A percentile compares a stretch with the other conserved stretches of the same genome.
Evolutionary conservation across 2,797 vertebrate genomes (phyloP).

Genomic region (Periparus ater): DNA sequence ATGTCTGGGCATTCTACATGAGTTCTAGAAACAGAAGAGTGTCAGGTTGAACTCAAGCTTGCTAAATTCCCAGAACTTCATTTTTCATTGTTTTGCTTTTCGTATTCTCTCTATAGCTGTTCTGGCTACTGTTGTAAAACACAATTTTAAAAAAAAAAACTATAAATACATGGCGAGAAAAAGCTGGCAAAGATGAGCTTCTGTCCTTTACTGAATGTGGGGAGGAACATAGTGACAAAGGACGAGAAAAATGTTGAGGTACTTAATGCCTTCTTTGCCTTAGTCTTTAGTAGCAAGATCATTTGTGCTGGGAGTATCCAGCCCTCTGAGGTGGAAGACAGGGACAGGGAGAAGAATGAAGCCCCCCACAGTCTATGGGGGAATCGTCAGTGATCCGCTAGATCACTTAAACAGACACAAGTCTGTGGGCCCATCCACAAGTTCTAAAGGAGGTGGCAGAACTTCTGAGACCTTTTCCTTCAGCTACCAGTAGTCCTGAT

Average conservation of each 20-base stretch:
- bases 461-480: neutral
- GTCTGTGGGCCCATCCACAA: too few species aligned
- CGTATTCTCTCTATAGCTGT: neutral
- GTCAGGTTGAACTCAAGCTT: neutral
- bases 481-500: neutral
- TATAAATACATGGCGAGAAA: neutral
- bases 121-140: neutral
- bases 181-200: neutral
- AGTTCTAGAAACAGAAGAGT: neutral
- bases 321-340: neutral
- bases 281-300: neutral
- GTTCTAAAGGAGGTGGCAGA: neutral
- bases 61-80: neutral
- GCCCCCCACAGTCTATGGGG: too few species aligned
- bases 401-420: neutral
- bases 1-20: neutral
- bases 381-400: neutral
- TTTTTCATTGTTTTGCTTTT: neutral
- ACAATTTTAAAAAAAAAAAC: neutral
- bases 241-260: neutral
- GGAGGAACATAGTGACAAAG: neutral
- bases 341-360: accelerated
- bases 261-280: neutral
- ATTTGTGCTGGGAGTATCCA: accelerated
- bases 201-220: neutral